These are phyloP conservation scores for Knipowitschia caucasica DNA, from an alignment of 2,797 vertebrate genomes.

Conservation along the genomic window DNA sequence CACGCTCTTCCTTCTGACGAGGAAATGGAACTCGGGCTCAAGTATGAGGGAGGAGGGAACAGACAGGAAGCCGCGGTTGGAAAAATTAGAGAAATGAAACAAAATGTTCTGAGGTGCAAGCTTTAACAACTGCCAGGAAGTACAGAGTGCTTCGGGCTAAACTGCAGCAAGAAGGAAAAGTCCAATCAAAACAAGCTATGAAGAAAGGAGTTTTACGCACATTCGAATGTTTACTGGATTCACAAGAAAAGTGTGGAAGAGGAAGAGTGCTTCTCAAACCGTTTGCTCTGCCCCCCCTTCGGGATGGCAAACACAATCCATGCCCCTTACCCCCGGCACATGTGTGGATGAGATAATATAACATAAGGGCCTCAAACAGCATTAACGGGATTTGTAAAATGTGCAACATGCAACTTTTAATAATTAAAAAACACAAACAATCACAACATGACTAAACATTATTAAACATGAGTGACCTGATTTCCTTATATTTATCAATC, in stretches of 20 bases:
- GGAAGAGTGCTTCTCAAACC: too few relatives aligned
- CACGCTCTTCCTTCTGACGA: conserved; percentile 44
- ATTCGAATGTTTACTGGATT: not conserved
- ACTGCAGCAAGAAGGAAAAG: conserved; percentile 24
- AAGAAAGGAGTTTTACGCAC: not conserved
- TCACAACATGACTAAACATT: too few relatives aligned
- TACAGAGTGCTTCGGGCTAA: conserved; percentile 15
- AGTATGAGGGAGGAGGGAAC: conserved; percentile 63
- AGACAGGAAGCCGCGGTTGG: conserved; percentile 59
- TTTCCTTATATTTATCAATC: too few relatives aligned
- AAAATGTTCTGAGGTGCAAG: conserved; percentile 64
- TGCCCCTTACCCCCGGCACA: too few relatives aligned
- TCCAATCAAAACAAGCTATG: conserved; percentile 13
- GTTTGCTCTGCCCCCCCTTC: too few relatives aligned
- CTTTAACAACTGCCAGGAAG: conserved; percentile 59
- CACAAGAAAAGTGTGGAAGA: not conserved
- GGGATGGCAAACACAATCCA: too few relatives aligned
- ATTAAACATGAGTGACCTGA: too few relatives aligned
- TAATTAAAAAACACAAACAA: too few relatives aligned
- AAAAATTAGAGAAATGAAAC: conserved; percentile 63
- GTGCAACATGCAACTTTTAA: too few relatives aligned
- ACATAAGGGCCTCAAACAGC: too few relatives aligned
- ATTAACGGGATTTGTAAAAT: too few relatives aligned
- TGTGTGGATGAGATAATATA: too few relatives aligned
- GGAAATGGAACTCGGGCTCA: conserved; percentile 53